Conservation (phyloP, 2,888 invertebrate species). For the Rhagonycha fulva region DNA sequence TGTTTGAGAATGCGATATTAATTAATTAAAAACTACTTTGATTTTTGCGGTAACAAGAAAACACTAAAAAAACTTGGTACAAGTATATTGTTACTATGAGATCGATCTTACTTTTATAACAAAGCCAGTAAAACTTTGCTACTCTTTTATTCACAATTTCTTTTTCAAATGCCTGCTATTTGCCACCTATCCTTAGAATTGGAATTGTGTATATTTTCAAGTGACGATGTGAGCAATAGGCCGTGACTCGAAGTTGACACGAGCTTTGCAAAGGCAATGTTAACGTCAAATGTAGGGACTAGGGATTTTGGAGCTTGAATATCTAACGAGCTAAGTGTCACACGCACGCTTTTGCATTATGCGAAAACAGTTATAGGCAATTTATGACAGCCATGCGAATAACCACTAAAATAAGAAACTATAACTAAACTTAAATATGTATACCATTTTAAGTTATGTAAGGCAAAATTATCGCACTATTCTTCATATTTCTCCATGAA, state of each 20-base stretch:
- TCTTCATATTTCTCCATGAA: background rate
- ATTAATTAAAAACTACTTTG: background rate
- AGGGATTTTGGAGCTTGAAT: slow-evolving; percentile 38
- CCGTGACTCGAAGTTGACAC: slow-evolving; percentile 34
- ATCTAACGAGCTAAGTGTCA: slow-evolving; percentile 39
- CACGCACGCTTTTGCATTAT: slow-evolving; percentile 39
- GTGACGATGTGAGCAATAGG: slow-evolving; percentile 36
- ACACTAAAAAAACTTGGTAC: background rate
- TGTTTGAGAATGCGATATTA: background rate
- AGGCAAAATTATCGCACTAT: background rate
- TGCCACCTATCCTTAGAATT: slow-evolving; percentile 13
- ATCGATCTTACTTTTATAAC: background rate
- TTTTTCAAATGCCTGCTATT: background rate
- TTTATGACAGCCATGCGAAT: slow-evolving; percentile 37
- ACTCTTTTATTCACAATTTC: background rate
- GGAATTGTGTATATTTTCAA: slow-evolving; percentile 30
- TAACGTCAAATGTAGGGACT: slow-evolving; percentile 33
- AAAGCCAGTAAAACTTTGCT: background rate
- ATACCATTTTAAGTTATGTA: background rate
- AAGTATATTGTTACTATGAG: background rate
- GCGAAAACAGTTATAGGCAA: slow-evolving; percentile 37
- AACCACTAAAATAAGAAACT: slow-evolving; percentile 12
- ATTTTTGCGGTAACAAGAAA: background rate
- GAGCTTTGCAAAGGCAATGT: slow-evolving; percentile 33
- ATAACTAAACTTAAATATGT: background rate